Evolutionary conservation across 2,113 vertebrate species (phyloP).

Genomic region (Corydoras maculifer): DNA sequence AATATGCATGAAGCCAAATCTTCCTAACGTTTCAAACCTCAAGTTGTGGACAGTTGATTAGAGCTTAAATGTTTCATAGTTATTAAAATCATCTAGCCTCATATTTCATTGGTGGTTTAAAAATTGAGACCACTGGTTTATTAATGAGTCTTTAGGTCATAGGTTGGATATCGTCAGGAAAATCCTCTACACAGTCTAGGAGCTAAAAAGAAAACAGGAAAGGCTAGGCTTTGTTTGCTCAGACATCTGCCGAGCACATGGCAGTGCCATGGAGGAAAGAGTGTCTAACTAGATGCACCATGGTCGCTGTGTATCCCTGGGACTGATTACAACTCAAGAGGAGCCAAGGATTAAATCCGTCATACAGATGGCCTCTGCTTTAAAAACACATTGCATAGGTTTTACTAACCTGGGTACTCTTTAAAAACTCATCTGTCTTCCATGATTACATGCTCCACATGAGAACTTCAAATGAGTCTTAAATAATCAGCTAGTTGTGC

Average conservation of each 20-base stretch:
- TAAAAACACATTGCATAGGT: conserved; percentile 10
- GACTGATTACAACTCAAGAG: conserved; percentile 27
- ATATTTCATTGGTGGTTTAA: not conserved
- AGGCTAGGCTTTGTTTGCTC: conserved; percentile 25
- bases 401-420: not conserved
- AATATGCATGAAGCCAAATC: not conserved
- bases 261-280: conserved; percentile 5
- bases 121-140: conserved; percentile 28
- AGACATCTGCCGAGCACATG: conserved; percentile 50
- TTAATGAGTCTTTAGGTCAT: conserved; percentile 28
- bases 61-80: not conserved
- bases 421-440: no score
- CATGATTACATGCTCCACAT: not conserved
- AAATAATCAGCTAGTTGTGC: not conserved
- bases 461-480: not conserved
- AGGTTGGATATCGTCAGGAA: conserved; percentile 33
- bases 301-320: conserved; percentile 18
- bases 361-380: conserved; percentile 22
- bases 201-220: conserved; percentile 28
- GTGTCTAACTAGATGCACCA: conserved; percentile 23
- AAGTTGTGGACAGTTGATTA: not conserved
- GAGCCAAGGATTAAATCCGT: conserved; percentile 32
- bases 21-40: not conserved
- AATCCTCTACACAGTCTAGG: conserved; percentile 22
- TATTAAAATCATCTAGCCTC: conserved; percentile 3